Evolutionary conservation across 1,140 invertebrate species (phyloP), one percentile per base, ranked within the genome.

Genomic region (Ylistrum balloti): DNA sequence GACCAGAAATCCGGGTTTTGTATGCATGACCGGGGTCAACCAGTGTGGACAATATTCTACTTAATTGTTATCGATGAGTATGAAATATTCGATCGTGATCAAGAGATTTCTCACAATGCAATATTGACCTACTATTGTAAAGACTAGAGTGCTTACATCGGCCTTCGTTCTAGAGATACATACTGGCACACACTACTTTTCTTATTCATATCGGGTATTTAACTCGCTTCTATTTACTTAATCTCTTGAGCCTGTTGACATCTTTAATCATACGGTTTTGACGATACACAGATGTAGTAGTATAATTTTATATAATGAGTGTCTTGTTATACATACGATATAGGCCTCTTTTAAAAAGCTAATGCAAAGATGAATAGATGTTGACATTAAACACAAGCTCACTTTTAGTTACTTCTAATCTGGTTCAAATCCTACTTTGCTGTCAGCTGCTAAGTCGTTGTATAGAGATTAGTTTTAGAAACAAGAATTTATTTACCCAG

Each of bases 61-160:
- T 28, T 74, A 74, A 74, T 74, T 74, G 56, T 28, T 74, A 74
- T 74, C n/a, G 56, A 74, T 74, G 56, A 74, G 56, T 74, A n/a
- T 74, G 22, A 74, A 74, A 74, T 74, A 74, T 74, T 74, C 56
- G 22, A 28, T 28, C 56, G 9, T n/a, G 56, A 74, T 74, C 5
- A 28, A 48, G 22, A 74, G 56, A 22, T n/a, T 74, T 74, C n/a
- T n/a, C 56, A 74, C 56, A 74, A 28, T 74, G n/a, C 28, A 28
- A 74, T 74, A 74, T 74, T 74, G 56, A 74, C 56, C n/a, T 74
- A 28, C 56, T n/a, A 28, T 74, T 74, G 56, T 28, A n/a, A 28
- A 11, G 22, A 74, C 13, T 5, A 17, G 22, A 28, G n/a, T 74
- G 56, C 56, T n/a, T 1, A 74, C 56, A n/a, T 74, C 15, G n/a